Evolutionary conservation across 2,888 invertebrate genomes (phyloP), one percentile per base, ranked within the genome.

Genomic region (Ectemnius cavifrons): DNA sequence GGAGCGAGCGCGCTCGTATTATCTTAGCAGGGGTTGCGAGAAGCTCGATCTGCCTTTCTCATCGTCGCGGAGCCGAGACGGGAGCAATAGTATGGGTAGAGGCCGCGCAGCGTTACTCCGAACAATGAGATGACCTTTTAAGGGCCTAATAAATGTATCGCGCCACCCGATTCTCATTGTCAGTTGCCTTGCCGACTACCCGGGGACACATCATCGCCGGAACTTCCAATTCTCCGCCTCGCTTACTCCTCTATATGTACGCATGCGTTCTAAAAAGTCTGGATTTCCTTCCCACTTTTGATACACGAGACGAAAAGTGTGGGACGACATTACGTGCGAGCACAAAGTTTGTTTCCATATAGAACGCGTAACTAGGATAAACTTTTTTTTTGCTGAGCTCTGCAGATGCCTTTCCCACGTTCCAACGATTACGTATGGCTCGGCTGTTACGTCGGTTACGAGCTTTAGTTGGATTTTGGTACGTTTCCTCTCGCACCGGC

Each of bases 41-140:
- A 75, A 78, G 37, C 73, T 76, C 77, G 77, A 71, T 73, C 77
- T 76, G 66, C 70, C 83, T 82, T 71, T 73, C 68, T 63, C 71
- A 61, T 46, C 75, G 59, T 52, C 64, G 66, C 66, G 60, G 56
- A 61, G 56, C 56, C 28, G 79, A 71, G 81, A 72, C 77, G 63
- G 47, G 71, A 74, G 64, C 74, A 73, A 76, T 71, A 75, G 78
- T 58, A 70, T 72, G 65, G 67, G 75, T 62, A 67, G 72, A 75
- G 67, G 71, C 60, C 61, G 49, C 57, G 46, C 46, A 57, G 63
- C 45, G 58, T 67, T 27, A 11, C 37, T 37, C 52, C 52, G 81
- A 87, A 88, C 88, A 88, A 89, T 86, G 83, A 83, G 84, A 86
- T 86, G 88, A 88, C 89, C 88, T 89, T 89, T 87, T 75, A 71